Conservation (phyloP, 1,140 invertebrate genomes). For the Lamellibrachia luymesi region DNA sequence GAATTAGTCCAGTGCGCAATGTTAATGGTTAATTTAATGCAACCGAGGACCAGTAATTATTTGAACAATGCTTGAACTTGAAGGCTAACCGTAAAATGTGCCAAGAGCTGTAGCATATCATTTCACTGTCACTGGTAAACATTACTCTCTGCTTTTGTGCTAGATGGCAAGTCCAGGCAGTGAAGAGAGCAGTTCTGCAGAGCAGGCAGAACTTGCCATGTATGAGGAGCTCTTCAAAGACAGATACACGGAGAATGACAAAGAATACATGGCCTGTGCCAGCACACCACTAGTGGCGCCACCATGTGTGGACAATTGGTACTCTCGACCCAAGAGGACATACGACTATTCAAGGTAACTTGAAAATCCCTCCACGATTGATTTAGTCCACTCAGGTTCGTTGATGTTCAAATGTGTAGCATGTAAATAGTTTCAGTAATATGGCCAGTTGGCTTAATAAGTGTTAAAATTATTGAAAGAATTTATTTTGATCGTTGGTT, state of each 20-base stretch:
- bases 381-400: neutral
- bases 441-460: neutral
- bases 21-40: too few relatives aligned
- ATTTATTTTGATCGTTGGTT: too few relatives aligned
- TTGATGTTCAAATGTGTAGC: neutral
- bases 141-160: neutral
- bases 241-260: constrained; percentile 14
- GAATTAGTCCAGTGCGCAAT: too few relatives aligned
- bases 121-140: neutral
- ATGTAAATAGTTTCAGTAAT: neutral
- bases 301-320: constrained; percentile 20
- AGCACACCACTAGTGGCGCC: neutral
- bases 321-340: constrained; percentile 11
- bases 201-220: neutral
- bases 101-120: neutral
- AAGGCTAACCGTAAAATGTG: too few relatives aligned
- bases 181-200: neutral
- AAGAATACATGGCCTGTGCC: neutral
- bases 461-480: neutral
- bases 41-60: too few relatives aligned
- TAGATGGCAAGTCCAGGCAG: neutral
- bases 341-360: neutral
- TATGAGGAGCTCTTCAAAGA: constrained; percentile 10
- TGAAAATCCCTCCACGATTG: neutral
- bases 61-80: too few relatives aligned